These are phyloP conservation scores for Labroides dimidiatus DNA, from an alignment of 2,797 vertebrate genomes.

Conservation along the genomic window DNA sequence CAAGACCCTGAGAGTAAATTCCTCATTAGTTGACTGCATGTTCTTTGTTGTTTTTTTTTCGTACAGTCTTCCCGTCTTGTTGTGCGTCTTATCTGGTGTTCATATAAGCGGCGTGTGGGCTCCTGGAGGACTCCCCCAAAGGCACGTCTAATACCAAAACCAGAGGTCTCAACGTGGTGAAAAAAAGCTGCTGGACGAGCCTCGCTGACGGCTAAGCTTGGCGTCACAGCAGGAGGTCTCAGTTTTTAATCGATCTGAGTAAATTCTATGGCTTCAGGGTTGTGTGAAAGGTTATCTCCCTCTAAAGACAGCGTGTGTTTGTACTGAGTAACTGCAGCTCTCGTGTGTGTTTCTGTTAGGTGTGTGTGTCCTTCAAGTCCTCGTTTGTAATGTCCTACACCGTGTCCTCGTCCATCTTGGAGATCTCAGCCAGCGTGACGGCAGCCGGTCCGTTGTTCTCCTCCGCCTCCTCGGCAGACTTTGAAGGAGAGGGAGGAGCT, in stretches of 20 bases:
- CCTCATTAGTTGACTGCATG: slow-evolving; percentile 14
- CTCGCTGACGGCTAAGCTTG: not conserved
- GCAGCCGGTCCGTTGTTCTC: slow-evolving; percentile 47
- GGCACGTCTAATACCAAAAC: slow-evolving; percentile 48
- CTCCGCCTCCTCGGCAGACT: slow-evolving; percentile 54
- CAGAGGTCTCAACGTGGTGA: slow-evolving; percentile 15
- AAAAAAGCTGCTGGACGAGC: not conserved
- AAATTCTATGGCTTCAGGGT: slow-evolving; percentile 48
- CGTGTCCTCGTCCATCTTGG: slow-evolving; percentile 76
- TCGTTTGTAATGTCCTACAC: slow-evolving; percentile 47
- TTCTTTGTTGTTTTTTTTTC: not conserved
- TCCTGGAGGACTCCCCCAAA: slow-evolving; percentile 42
- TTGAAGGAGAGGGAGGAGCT: slow-evolving; percentile 38
- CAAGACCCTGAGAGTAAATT: slow-evolving; percentile 57
- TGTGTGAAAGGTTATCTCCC: slow-evolving; percentile 3
- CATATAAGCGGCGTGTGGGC: not conserved
- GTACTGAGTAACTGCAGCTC: slow-evolving; percentile 21
- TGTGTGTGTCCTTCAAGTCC: slow-evolving; percentile 18
- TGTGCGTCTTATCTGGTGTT: slow-evolving; percentile 19
- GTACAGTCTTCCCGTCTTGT: slow-evolving; percentile 37
- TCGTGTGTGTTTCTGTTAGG: slow-evolving; percentile 20
- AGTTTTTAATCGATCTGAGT: not conserved
- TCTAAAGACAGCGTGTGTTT: slow-evolving; percentile 21
- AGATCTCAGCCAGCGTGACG: slow-evolving; percentile 53
- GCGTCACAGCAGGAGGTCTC: slow-evolving; percentile 14